Conservation (phyloP, 1,140 invertebrate species). For the Panonychus citri region DNA sequence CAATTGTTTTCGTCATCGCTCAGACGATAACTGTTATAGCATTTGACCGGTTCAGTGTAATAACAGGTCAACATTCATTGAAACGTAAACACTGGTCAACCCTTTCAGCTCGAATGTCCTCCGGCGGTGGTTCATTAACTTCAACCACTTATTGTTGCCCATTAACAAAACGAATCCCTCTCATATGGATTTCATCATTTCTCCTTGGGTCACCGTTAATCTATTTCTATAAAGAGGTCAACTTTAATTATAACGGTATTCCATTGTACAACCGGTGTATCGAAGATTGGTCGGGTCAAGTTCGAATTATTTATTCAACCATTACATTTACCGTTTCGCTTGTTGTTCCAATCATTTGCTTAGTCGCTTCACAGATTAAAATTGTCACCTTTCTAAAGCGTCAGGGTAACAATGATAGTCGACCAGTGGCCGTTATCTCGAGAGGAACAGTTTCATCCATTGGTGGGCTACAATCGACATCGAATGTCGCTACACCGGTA, state of each 20-base stretch:
- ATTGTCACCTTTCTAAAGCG: conserved; percentile 17
- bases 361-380: conserved; percentile 28
- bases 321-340: conserved; percentile 23
- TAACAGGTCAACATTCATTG: not conserved
- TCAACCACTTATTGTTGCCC: not conserved
- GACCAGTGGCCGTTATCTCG: not conserved
- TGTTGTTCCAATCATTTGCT: conserved; percentile 29
- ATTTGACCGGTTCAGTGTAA: conserved; percentile 21
- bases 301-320: too few relatives aligned
- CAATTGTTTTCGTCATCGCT: conserved; percentile 33
- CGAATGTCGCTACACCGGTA: too few relatives aligned
- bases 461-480: not conserved
- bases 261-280: conserved; percentile 23
- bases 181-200: conserved; percentile 29
- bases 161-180: not conserved
- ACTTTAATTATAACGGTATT: conserved; percentile 19
- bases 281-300: conserved; percentile 23
- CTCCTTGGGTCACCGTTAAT: conserved; percentile 27
- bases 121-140: too few relatives aligned
- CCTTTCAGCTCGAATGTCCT: not conserved
- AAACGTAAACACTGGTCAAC: not conserved
- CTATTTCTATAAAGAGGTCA: conserved; percentile 25
- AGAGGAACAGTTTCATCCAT: not conserved
- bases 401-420: too few relatives aligned
- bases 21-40: conserved; percentile 31